Evolutionary conservation across 2,113 vertebrate species (phyloP).

Genomic region (Chitala chitala): DNA sequence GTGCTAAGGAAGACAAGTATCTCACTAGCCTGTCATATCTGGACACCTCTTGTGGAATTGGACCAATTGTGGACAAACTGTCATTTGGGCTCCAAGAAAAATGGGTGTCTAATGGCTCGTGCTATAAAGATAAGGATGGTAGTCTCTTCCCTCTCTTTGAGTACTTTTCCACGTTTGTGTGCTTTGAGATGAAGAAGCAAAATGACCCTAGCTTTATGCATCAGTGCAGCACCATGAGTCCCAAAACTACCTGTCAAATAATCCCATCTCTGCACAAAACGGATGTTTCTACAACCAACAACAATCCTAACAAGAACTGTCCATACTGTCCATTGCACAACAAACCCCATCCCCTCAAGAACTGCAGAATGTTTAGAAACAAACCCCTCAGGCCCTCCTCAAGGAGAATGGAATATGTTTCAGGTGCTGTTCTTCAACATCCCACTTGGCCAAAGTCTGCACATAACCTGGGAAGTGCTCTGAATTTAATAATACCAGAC

Average conservation of each 20-base stretch:
- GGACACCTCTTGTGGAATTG: not conserved
- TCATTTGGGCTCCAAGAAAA: constrained; percentile 5
- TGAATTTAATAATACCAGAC: constrained; percentile 10
- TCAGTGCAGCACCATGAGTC: not conserved
- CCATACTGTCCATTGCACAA: not conserved
- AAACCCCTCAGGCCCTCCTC: not conserved
- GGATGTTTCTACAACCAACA: not conserved
- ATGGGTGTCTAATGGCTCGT: not conserved
- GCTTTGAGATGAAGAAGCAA: not conserved
- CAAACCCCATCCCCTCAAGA: not conserved
- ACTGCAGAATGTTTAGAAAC: not conserved
- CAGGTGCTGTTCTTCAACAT: constrained; percentile 11
- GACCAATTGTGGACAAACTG: not conserved
- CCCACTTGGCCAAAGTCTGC: constrained; percentile 22
- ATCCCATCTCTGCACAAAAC: not conserved
- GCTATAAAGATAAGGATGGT: not conserved
- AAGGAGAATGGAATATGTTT: constrained; percentile 29
- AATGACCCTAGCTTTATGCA: constrained; percentile 9
- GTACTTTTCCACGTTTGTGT: not conserved
- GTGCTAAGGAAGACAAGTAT: constrained; percentile 28
- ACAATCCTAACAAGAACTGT: not conserved
- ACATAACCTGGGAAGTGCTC: constrained; percentile 26
- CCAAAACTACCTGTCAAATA: not conserved
- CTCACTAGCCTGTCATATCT: constrained; percentile 26
- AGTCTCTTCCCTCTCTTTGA: not conserved